These are phyloP conservation scores for Rhegmatorhina hoffmannsi DNA, from an alignment of 2,113 vertebrate species.

Conservation along the genomic window DNA sequence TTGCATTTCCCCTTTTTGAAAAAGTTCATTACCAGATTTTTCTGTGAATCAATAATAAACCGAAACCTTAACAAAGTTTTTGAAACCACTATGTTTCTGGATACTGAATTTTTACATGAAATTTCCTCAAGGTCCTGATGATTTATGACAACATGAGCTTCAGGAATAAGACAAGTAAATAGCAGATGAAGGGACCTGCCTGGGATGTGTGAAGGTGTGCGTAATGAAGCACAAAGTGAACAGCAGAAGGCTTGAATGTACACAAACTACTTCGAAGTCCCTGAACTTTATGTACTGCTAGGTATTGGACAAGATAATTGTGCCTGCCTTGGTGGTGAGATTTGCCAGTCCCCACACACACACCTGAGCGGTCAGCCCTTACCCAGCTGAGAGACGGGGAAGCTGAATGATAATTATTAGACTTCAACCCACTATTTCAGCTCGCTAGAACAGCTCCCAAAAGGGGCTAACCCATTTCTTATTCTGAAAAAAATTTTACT, in stretches of 20 bases:
- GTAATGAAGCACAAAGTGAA: not conserved
- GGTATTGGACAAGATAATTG: not conserved
- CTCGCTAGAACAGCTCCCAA: not conserved
- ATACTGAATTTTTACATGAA: not conserved
- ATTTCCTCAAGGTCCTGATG: not conserved
- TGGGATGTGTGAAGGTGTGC: rapidly evolving
- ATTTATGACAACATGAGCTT: not conserved
- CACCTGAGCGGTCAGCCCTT: rapidly evolving
- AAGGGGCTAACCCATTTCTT: not conserved
- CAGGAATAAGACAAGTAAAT: not conserved
- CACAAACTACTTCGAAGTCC: not conserved
- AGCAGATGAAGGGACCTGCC: not conserved
- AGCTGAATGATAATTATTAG: not conserved
- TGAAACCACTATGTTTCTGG: not conserved
- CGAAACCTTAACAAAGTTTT: not conserved
- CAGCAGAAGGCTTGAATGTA: not conserved
- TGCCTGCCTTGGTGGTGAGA: not conserved
- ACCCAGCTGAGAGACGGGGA: not conserved
- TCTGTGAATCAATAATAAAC: not conserved
- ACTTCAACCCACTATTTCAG: not conserved
- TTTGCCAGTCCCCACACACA: not conserved
- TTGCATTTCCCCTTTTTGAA: not conserved
- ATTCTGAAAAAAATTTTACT: not conserved
- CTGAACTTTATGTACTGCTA: not conserved
- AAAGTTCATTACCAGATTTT: not conserved